Evolutionary conservation across 2,113 vertebrate species (phyloP).

Genomic region (Setophaga petechia): DNA sequence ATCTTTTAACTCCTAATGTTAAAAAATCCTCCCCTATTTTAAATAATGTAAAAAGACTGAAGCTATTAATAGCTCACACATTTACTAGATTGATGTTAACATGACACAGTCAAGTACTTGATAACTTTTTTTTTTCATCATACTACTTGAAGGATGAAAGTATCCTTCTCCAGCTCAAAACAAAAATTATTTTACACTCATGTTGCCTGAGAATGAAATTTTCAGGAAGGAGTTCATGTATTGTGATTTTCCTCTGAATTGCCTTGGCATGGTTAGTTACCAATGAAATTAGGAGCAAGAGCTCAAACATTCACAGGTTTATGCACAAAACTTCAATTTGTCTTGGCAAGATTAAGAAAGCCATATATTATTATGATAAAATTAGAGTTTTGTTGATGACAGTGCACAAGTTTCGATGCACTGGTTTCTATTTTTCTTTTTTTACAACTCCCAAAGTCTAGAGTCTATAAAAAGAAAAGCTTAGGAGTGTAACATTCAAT

Average conservation of each 20-base stretch:
- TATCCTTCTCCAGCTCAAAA: neutral
- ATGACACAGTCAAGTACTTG: neutral
- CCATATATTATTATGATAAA: neutral
- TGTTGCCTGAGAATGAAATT: neutral
- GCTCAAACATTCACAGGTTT: neutral
- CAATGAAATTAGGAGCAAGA: neutral
- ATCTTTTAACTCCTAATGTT: neutral
- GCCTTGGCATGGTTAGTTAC: neutral
- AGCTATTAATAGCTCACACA: neutral
- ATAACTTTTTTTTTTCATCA: neutral
- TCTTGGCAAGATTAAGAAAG: neutral
- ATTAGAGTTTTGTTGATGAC: neutral
- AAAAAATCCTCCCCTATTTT: neutral
- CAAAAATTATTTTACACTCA: neutral
- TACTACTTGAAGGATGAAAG: neutral
- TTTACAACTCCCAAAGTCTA: neutral
- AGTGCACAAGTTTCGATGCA: neutral
- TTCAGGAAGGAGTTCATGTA: neutral
- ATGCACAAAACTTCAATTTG: neutral
- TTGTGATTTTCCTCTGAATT: neutral
- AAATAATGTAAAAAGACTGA: neutral
- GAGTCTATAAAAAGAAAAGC: neutral
- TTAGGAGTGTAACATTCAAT: neutral
- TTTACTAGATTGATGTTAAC: neutral
- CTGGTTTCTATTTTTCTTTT: neutral